phyloP scores from a whole-genome alignment of 2,888 invertebrate species.

The Protophormia terraenovae region DNA sequence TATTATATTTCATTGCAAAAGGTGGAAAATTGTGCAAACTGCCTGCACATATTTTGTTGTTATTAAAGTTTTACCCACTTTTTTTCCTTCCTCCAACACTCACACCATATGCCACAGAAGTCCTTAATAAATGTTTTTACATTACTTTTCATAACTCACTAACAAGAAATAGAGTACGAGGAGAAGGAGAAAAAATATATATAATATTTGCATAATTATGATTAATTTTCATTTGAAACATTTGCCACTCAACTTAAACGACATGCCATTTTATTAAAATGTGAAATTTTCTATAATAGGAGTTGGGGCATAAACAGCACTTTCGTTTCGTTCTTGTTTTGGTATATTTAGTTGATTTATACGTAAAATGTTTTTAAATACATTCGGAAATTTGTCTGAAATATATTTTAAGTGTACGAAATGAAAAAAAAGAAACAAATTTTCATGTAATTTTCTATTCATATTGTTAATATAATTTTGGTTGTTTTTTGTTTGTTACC shows the following conservation, averaged over 20 bases:
- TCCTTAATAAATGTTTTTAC: background rate
- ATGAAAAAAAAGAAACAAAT: background rate
- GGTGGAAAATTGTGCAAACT: slow-evolving; percentile 66
- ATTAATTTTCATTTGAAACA: slow-evolving; percentile 66
- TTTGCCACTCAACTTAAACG: slow-evolving; percentile 64
- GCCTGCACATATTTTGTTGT: slow-evolving; percentile 56
- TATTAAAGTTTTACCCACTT: slow-evolving; percentile 10
- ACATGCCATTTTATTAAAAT: slow-evolving; percentile 59
- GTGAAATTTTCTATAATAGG: slow-evolving; percentile 4
- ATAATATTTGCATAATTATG: slow-evolving; percentile 67
- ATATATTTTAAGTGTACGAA: slow-evolving; percentile 49
- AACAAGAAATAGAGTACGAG: background rate
- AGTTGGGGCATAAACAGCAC: background rate
- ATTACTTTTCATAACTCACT: background rate
- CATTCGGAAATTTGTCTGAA: slow-evolving; percentile 65
- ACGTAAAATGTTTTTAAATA: slow-evolving; percentile 64
- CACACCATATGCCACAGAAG: background rate
- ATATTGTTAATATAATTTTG: slow-evolving; percentile 14
- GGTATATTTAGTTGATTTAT: slow-evolving; percentile 61
- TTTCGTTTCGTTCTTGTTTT: slow-evolving; percentile 34
- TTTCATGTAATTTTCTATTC: slow-evolving; percentile 51
- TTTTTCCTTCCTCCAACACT: background rate
- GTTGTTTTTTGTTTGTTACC: slow-evolving; percentile 45
- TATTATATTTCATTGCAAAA: slow-evolving; percentile 40
- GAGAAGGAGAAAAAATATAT: background rate